A percentile compares a stretch with the other conserved stretches of the same genome.
phyloP scores from a whole-genome alignment of 1,140 invertebrate species.

The Rhagoletis zephyria region DNA sequence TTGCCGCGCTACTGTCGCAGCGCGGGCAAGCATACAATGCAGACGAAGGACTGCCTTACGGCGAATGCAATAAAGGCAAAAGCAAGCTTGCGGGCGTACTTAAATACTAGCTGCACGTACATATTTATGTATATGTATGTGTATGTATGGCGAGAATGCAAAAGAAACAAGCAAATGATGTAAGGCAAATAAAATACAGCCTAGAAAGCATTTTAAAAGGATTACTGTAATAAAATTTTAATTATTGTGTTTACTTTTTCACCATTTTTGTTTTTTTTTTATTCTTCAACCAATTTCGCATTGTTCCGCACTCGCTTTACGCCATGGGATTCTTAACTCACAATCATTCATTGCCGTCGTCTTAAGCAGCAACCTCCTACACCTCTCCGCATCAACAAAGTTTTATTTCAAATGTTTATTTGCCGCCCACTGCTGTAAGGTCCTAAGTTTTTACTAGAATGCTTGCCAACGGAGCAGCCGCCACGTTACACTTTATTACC shows the following conservation, averaged over 20 bases:
- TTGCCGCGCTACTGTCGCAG: neutral
- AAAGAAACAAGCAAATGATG: neutral
- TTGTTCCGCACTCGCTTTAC: neutral
- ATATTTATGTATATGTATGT: neutral
- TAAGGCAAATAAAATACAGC: conserved; percentile 30
- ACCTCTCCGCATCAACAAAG: neutral
- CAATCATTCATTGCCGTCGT: neutral
- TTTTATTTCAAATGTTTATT: neutral
- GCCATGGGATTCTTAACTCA: neutral
- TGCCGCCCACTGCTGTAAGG: too few species aligned
- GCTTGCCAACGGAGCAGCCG: neutral
- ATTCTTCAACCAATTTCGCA: neutral
- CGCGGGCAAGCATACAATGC: neutral
- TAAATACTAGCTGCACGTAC: neutral
- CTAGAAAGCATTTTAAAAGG: conserved; percentile 31
- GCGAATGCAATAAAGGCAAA: neutral
- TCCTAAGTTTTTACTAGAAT: too few species aligned
- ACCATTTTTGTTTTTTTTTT: neutral
- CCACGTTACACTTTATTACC: too few species aligned
- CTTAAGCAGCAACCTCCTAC: neutral
- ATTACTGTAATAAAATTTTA: conserved; percentile 38
- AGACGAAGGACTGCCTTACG: neutral
- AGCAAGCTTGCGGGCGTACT: conserved; percentile 13
- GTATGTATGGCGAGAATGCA: conserved; percentile 10
- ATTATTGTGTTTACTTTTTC: conserved; percentile 35